Evolutionary conservation across 2,797 vertebrate species (phyloP), one percentile per base, ranked within the genome.

Genomic region (Amblyraja radiata): DNA sequence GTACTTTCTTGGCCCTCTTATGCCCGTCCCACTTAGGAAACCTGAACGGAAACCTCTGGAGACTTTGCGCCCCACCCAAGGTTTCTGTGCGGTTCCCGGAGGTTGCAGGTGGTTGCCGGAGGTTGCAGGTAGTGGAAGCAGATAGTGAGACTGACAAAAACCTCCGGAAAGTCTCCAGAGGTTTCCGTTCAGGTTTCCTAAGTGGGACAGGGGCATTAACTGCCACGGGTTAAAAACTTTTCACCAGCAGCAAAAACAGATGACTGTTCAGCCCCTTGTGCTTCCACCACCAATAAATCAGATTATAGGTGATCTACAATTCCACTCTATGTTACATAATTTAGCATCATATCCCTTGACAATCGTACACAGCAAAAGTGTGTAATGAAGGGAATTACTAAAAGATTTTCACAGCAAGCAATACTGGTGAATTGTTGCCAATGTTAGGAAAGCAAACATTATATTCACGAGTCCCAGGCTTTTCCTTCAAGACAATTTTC

Each of bases 281-380:
- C 8, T 54, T 28, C 23, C 46, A 32, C 28, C 84, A 88, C 21
- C 61, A 65, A 6, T 18, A 32, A 32, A 39, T 32, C n/a, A 36
- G 28, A 1, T 65, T 18, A 18, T 32, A 61, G 61, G 13, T 21
- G 63, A 88, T 88, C 6, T 65, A n/a, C 61, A 63, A 32, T 16
- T 88, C 84, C 32, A 65, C 63, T 18, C 80, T 54, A 83, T 83
- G 32, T 83, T 83, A 83, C 80, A n/a, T 16, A 88, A 65, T 65
- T 65, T 32, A 65, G 14, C 6, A 65, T 14, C 61, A 88, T 18
- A 16, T 65, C 61, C 28, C 6, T 65, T 16, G 46, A 58, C 25
- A 83, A 10, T 25, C 0, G 18, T 61, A 28, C 23, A 2, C 23
- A 11, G 18, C 46, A 58, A 65, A 88, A 88, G 14, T n/a, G 63